These are phyloP conservation scores for Octodonta nipae DNA, from an alignment of 2,888 invertebrate species.

Conservation along the genomic window DNA sequence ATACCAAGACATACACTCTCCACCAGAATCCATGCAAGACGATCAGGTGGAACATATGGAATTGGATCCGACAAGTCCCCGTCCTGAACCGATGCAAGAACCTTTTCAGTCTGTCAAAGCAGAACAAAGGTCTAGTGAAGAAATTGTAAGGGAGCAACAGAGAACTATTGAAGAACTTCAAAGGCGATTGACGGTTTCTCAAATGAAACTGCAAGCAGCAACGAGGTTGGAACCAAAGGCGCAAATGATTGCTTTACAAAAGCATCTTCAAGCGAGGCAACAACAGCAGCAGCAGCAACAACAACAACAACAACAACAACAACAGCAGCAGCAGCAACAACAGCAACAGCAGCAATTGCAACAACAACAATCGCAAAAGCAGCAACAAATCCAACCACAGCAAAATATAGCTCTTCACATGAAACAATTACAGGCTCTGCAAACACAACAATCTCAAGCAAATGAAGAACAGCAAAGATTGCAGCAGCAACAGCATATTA, in stretches of 20 bases:
- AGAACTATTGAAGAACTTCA: conserved; percentile 80
- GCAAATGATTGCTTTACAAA: conserved; percentile 29
- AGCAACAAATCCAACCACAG: conserved; percentile 43
- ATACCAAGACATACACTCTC: conserved; percentile 33
- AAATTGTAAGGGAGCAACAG: conserved; percentile 70
- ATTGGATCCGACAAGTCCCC: conserved; percentile 38
- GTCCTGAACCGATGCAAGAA: conserved; percentile 26
- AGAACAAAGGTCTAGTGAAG: conserved; percentile 39
- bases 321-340: conserved; percentile 34
- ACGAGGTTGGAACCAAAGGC: conserved; percentile 31
- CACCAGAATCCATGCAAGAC: conserved; percentile 21
- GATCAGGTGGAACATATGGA: conserved; percentile 31
- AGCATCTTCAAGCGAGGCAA: conserved; percentile 31
- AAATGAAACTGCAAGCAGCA: conserved; percentile 60
- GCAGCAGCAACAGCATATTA: conserved; percentile 38
- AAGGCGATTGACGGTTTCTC: conserved; percentile 63
- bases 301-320: conserved; percentile 44
- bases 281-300: conserved; percentile 39
- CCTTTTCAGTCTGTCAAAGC: conserved; percentile 10
- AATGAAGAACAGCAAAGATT: conserved; percentile 37
- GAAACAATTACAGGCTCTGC: conserved; percentile 49
- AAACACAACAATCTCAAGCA: conserved; percentile 37
- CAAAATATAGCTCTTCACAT: conserved; percentile 41
- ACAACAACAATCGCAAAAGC: conserved; percentile 30
- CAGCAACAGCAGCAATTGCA: conserved; percentile 43